Base-by-base conservation (phyloP, 2,888 invertebrate genomes). In the Andrena praecox region DNA sequence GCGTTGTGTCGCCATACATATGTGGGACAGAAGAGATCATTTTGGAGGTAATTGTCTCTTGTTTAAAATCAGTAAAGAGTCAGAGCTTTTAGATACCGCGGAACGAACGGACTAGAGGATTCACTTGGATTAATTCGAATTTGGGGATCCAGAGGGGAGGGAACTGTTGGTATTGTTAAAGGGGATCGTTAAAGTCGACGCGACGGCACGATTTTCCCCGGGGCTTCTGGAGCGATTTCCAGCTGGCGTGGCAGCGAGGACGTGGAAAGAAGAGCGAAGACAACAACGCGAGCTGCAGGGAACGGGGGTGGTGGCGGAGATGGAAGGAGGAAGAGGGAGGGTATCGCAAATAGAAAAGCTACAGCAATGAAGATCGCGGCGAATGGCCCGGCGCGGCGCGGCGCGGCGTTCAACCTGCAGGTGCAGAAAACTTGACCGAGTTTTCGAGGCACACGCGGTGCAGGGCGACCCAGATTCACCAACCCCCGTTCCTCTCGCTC, bases 391-490 rank as follows among this genome's bases (percentile, higher is more conserved):
- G 20, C 20, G 20, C 20, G 20, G 20, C 20, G 20, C 20, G 20
- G 20, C 20, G 20, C 85, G 86, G 87, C 85, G 88, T 87, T 82
- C 88, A 87, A 92, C 92, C 91, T 91, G 92, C 93, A 93, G 93
- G 93, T 93, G 92, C 92, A 92, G 93, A 93, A 93, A 93, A 93
- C 92, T 93, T 93, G 93, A 93, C 93, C 93, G 93, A 93, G 92
- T 93, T 93, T 89, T 81, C 90, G 91, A 90, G 88, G 87, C 89
- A 89, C 90, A 90, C 91, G 90, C 91, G 90, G 92, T 90, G 91
- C 92, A 93, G 91, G 92, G 88, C 88, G 93, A 92, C 93, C 93
- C 85, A 92, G 91, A 93, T 93, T 88, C 82, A 80, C 85, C 87
- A 86, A 87, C 88, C 63, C 69, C 52, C 74, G 60, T 24, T 48